A percentile compares a stretch with the other conserved stretches of the same genome.
These are phyloP conservation scores for Brachyalestes nurse DNA, from an alignment of 2,797 vertebrate genomes.

Conservation along the genomic window DNA sequence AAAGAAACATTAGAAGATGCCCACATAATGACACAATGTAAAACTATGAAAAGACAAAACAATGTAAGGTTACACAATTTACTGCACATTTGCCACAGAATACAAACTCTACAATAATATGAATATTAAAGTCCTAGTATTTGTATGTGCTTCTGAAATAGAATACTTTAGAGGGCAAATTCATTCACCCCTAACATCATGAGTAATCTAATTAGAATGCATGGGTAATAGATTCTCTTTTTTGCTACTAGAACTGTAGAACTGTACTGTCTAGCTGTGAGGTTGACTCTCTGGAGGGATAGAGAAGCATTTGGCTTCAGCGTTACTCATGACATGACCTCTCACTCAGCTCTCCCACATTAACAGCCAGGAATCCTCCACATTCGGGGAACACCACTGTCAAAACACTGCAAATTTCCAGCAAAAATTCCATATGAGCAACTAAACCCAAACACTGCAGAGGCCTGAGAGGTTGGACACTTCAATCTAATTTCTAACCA, in stretches of 20 bases:
- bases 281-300: slow-evolving; percentile 43
- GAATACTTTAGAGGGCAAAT: background rate
- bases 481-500: background rate
- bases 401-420: slow-evolving; percentile 29
- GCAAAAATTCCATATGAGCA: slow-evolving; percentile 28
- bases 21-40: background rate
- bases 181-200: background rate
- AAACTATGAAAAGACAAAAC: background rate
- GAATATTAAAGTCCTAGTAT: background rate
- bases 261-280: slow-evolving; percentile 39
- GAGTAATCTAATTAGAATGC: background rate
- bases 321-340: slow-evolving; percentile 45
- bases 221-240: background rate
- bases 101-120: background rate
- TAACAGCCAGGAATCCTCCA: slow-evolving; percentile 28
- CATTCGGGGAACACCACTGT: slow-evolving; percentile 42
- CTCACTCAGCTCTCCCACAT: slow-evolving; percentile 51
- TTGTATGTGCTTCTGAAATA: background rate
- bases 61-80: background rate
- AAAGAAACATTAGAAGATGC: slow-evolving; percentile 34
- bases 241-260: background rate
- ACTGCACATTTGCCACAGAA: background rate
- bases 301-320: slow-evolving; percentile 52
- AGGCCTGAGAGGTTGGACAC: background rate
- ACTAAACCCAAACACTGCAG: slow-evolving; percentile 10